Evolutionary conservation across 2,888 invertebrate genomes (phyloP), one percentile per base, ranked within the genome.

Genomic region (Andrena praecox): DNA sequence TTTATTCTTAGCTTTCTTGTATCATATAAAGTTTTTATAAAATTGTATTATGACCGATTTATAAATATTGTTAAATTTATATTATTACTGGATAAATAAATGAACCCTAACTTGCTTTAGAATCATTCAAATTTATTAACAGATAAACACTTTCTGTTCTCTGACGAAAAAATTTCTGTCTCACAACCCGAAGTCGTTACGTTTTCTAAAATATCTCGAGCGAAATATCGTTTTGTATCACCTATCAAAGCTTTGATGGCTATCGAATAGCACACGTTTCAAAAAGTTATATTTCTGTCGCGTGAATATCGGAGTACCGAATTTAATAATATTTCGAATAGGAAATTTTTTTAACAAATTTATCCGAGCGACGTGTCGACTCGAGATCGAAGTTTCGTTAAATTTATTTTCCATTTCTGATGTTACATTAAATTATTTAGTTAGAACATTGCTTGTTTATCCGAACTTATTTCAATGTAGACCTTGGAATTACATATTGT

Each of bases 401-500:
- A 83, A 77, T 35, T 71, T 82, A n/a, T 78, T 83, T 80, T 85
- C 80, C 82, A 79, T 85, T 84, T 82, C 85, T 33, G 78, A 88
- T 80, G 77, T 79, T 75, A 84, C 80, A 85, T 87, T 90, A 87
- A 91, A 88, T 90, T 89, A 90, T 90, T 89, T 86, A 85, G 77
- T 85, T 88, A 84, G 77, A 88, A 84, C 66, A 87, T 89, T 88
- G 85, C 89, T 90, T 88, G 85, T 91, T 89, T 90, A 84, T 80
- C 74, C 77, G 77, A 88, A 87, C 88, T 87, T 82, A 85, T 88
- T 90, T 89, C 82, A 85, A 85, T 42, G 5, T 77, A 86, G 70
- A 86, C 75, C 70, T 70, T 82, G 77, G 77, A 76, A 78, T 85
- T 80, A 85, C 88, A 89, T 91, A 89, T 91, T 93, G 92, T 93